Conservation (phyloP, 1,140 invertebrate species). For the Rhagoletis pomonella region DNA sequence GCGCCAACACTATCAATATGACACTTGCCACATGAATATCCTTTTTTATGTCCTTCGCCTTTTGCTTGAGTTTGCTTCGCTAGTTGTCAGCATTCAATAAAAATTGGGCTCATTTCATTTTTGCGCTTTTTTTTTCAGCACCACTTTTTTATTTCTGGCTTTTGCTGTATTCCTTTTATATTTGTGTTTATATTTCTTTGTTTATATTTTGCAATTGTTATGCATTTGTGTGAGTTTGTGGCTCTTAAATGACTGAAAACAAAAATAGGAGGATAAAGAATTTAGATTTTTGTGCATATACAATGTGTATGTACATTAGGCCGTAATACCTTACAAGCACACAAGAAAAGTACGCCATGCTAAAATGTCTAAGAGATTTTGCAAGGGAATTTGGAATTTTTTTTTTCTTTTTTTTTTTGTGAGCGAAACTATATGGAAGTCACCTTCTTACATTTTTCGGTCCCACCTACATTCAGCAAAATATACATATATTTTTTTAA, state of each 20-base stretch:
- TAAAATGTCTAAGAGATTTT: too few species aligned
- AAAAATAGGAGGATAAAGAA: not conserved
- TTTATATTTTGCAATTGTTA: not conserved
- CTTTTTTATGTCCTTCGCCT: constrained; percentile 43
- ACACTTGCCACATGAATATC: constrained; percentile 51
- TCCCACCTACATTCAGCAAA: too few species aligned
- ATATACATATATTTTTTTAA: too few species aligned
- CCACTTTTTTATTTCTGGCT: not conserved
- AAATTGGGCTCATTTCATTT: constrained; percentile 31
- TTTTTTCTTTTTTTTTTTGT: too few species aligned
- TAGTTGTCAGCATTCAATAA: constrained; percentile 30
- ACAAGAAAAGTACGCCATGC: too few species aligned
- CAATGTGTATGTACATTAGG: too few species aligned
- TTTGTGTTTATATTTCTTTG: not conserved
- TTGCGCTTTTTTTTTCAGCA: not conserved
- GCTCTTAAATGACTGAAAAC: not conserved
- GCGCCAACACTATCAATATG: constrained; percentile 27
- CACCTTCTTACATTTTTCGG: too few species aligned
- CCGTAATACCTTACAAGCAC: too few species aligned
- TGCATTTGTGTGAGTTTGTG: constrained; percentile 19
- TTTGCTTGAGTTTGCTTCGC: not conserved
- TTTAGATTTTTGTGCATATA: not conserved
- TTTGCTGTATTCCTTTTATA: not conserved
- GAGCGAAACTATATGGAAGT: too few species aligned
- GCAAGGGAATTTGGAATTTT: too few species aligned